Evolutionary conservation across 2,113 vertebrate genomes (phyloP).

Genomic region (Seriola dumerili): DNA sequence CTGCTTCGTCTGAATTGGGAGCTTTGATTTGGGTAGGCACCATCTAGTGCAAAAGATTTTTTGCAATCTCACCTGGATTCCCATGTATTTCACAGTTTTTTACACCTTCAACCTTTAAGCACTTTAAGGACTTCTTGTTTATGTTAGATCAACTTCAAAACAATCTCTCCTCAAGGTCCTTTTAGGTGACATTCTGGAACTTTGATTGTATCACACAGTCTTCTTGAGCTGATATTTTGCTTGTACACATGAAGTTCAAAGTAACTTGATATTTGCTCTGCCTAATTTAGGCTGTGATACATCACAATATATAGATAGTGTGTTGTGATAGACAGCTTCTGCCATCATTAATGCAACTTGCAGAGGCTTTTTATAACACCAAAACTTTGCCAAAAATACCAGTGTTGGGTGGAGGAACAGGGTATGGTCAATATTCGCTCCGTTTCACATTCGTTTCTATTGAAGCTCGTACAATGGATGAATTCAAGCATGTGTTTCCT

Average conservation of each 20-base stretch:
- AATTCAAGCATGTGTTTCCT: background rate
- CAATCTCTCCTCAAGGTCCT: background rate
- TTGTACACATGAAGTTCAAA: background rate
- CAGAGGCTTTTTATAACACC: background rate
- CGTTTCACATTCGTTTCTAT: background rate
- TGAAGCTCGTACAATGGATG: background rate
- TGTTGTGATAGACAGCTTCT: background rate
- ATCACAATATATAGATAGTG: background rate
- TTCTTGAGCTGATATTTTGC: background rate
- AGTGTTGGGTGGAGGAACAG: background rate
- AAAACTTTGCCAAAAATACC: background rate
- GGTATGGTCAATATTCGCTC: background rate
- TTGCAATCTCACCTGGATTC: constrained; percentile 3
- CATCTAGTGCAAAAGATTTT: background rate
- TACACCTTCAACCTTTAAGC: background rate
- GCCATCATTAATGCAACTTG: background rate
- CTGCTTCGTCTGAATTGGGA: constrained; percentile 12
- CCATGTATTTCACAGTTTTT: background rate
- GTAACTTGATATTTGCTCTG: too few relatives aligned
- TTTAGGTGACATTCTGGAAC: background rate
- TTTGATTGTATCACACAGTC: background rate
- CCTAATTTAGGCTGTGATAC: background rate
- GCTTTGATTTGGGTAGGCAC: constrained; percentile 21
- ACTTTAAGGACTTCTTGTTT: background rate
- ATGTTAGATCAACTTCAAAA: background rate